A percentile compares a stretch with the other conserved stretches of the same genome.
Conservation (phyloP, 2,113 vertebrate genomes). For the Grammomys surdaster region DNA sequence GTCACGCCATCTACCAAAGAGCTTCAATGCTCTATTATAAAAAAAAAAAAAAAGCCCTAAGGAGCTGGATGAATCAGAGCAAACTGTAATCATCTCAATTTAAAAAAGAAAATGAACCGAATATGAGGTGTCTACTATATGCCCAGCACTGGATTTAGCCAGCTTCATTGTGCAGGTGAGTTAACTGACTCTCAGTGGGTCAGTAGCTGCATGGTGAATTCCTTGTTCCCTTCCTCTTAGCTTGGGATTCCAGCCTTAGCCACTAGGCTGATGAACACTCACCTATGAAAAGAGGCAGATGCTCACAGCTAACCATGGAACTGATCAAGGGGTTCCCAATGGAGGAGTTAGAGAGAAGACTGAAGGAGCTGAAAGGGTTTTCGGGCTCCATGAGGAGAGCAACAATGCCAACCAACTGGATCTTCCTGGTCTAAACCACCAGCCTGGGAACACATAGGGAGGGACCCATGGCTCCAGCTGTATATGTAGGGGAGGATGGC, state of each 20-base stretch:
- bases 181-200: not conserved
- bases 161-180: not conserved
- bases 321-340: no score
- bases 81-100: not conserved
- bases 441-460: no score
- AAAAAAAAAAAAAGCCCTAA: not conserved
- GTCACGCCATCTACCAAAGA: not conserved
- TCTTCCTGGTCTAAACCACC: no score
- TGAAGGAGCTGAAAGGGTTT: no score
- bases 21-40: not conserved
- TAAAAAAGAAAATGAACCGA: not conserved
- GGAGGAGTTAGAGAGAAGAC: no score
- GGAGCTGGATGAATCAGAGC: not conserved
- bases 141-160: not conserved
- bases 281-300: not conserved
- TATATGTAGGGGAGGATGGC: no score
- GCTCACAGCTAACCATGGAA: no score
- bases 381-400: no score
- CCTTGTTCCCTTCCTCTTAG: conserved; percentile 7
- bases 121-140: not conserved
- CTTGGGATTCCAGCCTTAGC: not conserved
- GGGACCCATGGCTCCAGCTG: no score
- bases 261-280: not conserved
- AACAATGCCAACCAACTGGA: no score
- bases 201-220: not conserved